Percentiles rank a stretch among this genome's conserved stretches.
These are phyloP conservation scores for Catharus bicknelli DNA, from an alignment of 2,113 vertebrate genomes.

Conservation along the genomic window DNA sequence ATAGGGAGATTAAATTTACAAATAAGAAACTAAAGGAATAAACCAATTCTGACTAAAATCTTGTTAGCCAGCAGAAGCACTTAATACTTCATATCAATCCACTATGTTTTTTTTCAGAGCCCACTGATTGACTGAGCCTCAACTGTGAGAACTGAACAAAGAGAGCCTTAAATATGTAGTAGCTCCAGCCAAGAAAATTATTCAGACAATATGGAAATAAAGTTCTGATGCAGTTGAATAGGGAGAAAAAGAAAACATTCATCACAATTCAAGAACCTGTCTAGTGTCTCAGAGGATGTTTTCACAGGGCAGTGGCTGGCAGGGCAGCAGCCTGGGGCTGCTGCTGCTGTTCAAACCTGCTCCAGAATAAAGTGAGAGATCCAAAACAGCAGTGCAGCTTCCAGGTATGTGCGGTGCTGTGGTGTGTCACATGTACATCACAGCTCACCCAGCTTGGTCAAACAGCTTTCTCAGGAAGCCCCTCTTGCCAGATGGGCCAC, in stretches of 20 bases:
- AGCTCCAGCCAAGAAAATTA: neutral
- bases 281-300: neutral
- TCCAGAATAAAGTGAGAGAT: neutral
- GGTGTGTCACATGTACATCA: neutral
- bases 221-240: neutral
- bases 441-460: neutral
- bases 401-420: neutral
- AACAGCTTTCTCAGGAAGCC: slow-evolving; percentile 11
- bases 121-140: neutral
- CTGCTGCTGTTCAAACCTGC: neutral
- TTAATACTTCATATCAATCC: slow-evolving; percentile 45
- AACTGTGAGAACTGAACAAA: neutral
- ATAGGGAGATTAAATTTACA: slow-evolving; percentile 20
- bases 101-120: slow-evolving; percentile 57
- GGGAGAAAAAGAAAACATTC: slow-evolving; percentile 6
- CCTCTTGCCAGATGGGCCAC: slow-evolving; percentile 14
- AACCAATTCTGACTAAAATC: slow-evolving; percentile 26
- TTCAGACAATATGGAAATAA: slow-evolving; percentile 3
- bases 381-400: neutral
- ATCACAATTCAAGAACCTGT: neutral
- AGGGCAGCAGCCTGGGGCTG: neutral
- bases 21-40: slow-evolving; percentile 26
- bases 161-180: neutral
- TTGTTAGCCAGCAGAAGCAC: slow-evolving; percentile 7
- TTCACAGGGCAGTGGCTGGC: neutral